Percentiles rank a stretch among this genome's conserved stretches.
These are phyloP conservation scores for Amphipyra tragopoginis DNA, from an alignment of 2,888 invertebrate genomes.

Conservation along the genomic window DNA sequence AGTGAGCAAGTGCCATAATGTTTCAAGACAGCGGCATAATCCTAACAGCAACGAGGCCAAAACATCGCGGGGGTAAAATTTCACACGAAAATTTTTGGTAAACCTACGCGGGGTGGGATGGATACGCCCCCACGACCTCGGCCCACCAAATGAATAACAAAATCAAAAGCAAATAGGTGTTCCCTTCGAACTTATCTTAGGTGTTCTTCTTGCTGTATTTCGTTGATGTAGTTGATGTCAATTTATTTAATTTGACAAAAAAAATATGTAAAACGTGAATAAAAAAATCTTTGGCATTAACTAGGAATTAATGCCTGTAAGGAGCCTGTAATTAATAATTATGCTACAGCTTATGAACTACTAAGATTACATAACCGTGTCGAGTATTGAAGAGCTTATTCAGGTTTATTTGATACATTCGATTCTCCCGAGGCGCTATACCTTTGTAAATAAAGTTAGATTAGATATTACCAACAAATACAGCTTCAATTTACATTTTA, in stretches of 20 bases:
- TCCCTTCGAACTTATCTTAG: conserved; percentile 59
- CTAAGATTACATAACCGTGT: conserved; percentile 4
- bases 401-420: conserved; percentile 16
- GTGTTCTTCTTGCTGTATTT: conserved; percentile 51
- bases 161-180: conserved; percentile 76
- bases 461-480: conserved; percentile 56
- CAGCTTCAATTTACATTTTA: conserved; percentile 64
- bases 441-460: conserved; percentile 52
- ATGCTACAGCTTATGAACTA: background rate
- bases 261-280: background rate
- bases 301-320: too few species aligned
- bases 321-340: too few species aligned
- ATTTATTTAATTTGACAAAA: conserved; percentile 10
- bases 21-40: conserved; percentile 54
- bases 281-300: background rate
- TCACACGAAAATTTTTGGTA: conserved; percentile 62
- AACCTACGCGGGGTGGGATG: conserved; percentile 57
- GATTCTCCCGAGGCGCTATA: conserved; percentile 24
- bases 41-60: conserved; percentile 44
- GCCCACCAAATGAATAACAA: conserved; percentile 74
- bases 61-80: conserved; percentile 55
- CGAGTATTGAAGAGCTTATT: background rate
- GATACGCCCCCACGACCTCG: conserved; percentile 57
- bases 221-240: conserved; percentile 6
- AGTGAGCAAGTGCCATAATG: conserved; percentile 49